Evolutionary conservation across 2,888 invertebrate species (phyloP), one percentile per base, ranked within the genome.

Genomic region (Agonopterix subpropinquella): DNA sequence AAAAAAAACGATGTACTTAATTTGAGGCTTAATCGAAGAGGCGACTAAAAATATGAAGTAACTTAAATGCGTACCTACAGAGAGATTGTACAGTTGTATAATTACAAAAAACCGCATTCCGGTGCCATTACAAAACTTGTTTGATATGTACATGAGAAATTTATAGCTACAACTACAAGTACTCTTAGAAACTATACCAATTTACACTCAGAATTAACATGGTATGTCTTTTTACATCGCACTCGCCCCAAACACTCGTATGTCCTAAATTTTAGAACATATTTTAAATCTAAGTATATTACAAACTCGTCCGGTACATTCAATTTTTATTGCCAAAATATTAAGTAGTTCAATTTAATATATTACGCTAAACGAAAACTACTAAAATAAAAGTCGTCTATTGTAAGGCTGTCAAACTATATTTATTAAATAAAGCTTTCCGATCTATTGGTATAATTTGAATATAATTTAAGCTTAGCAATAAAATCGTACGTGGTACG

Each of bases 241-340:
- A 61, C 54, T 65, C 67, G 67, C 66, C 65, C 65, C 65, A 71
- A 64, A 67, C 53, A 53, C 52, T 56, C 49, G 13, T 37, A 76
- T 74, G 74, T 71, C 64, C 83, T 82, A 83, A 82, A 83, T 82
- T 82, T 84, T 80, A 85, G 81, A 81, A 74, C 81, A 80, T 65
- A 57, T 35, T 55, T 55, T 48, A 55, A 53, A 28, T 18, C 36
- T 62, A 63, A 62, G 28, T 62, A 64, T 61, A 64, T 55, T 61
- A 62, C 64, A 63, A 41, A 45, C 36, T 36, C 48, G 28, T 28
- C 28, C 39, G 39, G 7, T n/a, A 39, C n/a, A 51, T 35, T 41
- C 36, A 28, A 36, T 42, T 35, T 39, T 47, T 44, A 46, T 46
- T 51, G 48, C 53, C 47, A 39, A 39, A 47, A 48, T 28, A 49